Conservation (phyloP, 92 coral and sea anemone genomes). For the Zoanthus gigantus region DNA sequence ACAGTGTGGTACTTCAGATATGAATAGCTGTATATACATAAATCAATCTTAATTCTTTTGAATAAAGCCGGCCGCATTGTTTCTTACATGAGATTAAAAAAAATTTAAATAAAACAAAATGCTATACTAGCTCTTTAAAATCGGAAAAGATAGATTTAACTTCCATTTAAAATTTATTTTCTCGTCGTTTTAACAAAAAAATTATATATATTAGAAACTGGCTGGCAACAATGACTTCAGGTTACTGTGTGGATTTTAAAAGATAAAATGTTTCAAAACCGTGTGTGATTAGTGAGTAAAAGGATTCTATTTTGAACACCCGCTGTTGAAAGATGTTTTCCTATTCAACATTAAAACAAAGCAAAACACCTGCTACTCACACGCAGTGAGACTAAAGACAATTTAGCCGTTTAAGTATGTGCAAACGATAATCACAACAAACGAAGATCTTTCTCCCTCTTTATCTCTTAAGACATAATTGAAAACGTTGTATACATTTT, state of each 20-base stretch:
- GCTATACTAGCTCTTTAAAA: too few species aligned
- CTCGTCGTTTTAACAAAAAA: background rate
- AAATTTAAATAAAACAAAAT: too few species aligned
- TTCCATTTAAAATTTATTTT: background rate
- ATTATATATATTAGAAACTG: background rate
- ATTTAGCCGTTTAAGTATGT: background rate
- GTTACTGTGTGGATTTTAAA: background rate
- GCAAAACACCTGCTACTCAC: constrained; percentile 39
- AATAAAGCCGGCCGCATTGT: background rate
- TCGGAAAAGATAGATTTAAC: background rate
- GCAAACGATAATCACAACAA: background rate
- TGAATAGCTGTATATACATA: background rate
- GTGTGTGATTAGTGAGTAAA: too few species aligned
- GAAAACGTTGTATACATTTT: background rate
- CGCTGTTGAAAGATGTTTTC: constrained; percentile 10
- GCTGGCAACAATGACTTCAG: background rate
- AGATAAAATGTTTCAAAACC: background rate
- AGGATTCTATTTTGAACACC: background rate
- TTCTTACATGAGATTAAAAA: background rate
- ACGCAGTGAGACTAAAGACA: constrained; percentile 1
- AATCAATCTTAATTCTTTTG: background rate
- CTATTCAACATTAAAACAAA: constrained; percentile 22
- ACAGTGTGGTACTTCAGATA: background rate
- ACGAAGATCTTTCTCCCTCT: background rate
- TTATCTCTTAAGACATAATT: background rate